phyloP scores from a whole-genome alignment of 2,888 invertebrate genomes.

The Capitulum mitella region DNA sequence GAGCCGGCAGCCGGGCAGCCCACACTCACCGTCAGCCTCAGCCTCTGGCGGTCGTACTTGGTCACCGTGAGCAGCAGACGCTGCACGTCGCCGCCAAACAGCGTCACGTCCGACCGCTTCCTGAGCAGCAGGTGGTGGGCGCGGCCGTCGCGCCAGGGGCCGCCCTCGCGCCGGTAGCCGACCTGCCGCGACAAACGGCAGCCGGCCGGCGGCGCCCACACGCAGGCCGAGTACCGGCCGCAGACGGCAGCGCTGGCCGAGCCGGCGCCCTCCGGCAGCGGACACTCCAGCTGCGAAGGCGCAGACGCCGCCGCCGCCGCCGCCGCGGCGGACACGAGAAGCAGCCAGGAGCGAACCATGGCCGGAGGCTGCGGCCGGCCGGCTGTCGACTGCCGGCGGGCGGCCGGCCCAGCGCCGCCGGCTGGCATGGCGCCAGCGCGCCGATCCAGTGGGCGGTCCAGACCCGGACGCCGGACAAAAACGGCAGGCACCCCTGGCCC shows the following conservation, averaged over 20 bases:
- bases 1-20: not conserved
- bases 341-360: too few species aligned
- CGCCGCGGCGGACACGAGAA: not conserved
- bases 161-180: not conserved
- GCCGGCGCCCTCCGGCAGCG: not conserved
- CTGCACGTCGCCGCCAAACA: conserved; percentile 31
- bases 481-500: not conserved
- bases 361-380: too few species aligned
- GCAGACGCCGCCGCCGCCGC: not conserved
- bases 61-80: conserved; percentile 33
- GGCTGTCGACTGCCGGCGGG: too few species aligned
- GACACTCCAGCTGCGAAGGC: not conserved
- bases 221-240: not conserved
- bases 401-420: too few species aligned
- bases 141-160: not conserved
- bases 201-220: not conserved
- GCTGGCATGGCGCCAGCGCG: too few species aligned
- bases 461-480: too few species aligned
- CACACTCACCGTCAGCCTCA: conserved; percentile 32
- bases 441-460: too few species aligned
- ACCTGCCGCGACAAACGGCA: not conserved
- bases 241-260: not conserved
- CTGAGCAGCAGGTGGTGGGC: not conserved
- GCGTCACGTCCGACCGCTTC: conserved; percentile 6
- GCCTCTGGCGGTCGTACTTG: conserved; percentile 32